Percentiles rank a stretch among this genome's conserved stretches.
Conservation (phyloP, 92 coral and sea anemone genomes). For the Phenganax subtilis region DNA sequence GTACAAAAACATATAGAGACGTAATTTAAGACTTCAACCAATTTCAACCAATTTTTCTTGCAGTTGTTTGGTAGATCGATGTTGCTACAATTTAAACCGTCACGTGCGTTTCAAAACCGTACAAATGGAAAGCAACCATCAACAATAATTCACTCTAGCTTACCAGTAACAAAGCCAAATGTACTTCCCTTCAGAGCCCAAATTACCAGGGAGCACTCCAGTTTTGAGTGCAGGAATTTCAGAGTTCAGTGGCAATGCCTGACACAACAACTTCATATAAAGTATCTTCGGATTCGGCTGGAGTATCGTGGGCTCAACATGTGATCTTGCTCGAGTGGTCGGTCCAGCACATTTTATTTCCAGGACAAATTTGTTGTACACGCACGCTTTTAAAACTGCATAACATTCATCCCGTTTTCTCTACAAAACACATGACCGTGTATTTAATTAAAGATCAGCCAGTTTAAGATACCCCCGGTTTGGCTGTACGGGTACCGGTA, state of each 20-base stretch:
- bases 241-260: conserved; percentile 73
- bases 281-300: conserved; percentile 58
- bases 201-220: conserved; percentile 41
- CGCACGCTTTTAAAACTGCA: conserved; percentile 38
- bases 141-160: background rate
- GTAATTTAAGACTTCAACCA: too few species aligned
- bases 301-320: conserved; percentile 1
- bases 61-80: too few species aligned
- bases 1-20: too few species aligned
- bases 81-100: too few species aligned
- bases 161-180: conserved; percentile 95
- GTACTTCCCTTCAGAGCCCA: conserved; percentile 61
- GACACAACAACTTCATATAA: conserved; percentile 67
- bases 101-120: too few species aligned
- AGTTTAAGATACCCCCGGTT: too few species aligned
- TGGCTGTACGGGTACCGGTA: too few species aligned
- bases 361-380: conserved; percentile 51
- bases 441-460: too few species aligned
- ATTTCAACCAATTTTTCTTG: too few species aligned
- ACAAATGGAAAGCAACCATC: too few species aligned
- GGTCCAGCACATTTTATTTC: conserved; percentile 27
- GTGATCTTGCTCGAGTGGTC: conserved; percentile 27
- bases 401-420: conserved; percentile 20
- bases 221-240: conserved; percentile 54
- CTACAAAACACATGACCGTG: background rate